Conservation (phyloP, 1,140 invertebrate genomes). For the Macrotrachela quadricornifera region DNA sequence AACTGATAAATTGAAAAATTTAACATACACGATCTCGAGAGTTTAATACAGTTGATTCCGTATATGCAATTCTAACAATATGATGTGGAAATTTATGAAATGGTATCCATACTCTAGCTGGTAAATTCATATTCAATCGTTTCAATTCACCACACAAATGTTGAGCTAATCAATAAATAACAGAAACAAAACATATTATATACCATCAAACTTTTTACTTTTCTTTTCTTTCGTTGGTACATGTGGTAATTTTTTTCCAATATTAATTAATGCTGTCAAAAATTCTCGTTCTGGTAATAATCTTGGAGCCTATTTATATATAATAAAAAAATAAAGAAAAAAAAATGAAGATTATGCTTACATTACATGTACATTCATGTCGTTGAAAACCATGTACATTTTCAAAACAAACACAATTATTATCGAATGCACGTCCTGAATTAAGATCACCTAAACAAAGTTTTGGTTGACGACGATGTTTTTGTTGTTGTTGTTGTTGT, state of each 20-base stretch:
- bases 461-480: no score
- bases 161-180: conserved; percentile 15
- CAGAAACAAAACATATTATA: no score
- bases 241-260: conserved; percentile 69
- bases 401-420: conserved; percentile 68
- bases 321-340: no score
- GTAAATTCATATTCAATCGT: conserved; percentile 79
- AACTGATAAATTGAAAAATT: no score
- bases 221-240: conserved; percentile 77
- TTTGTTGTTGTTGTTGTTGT: no score
- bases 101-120: conserved; percentile 87
- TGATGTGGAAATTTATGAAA: conserved; percentile 49
- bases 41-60: conserved; percentile 82
- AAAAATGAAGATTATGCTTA: no score
- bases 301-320: conserved; percentile 29
- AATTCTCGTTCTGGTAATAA: conserved; percentile 65
- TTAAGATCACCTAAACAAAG: conserved; percentile 49
- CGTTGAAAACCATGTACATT: no score
- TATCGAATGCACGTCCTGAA: conserved; percentile 81
- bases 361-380: no score
- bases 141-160: conserved; percentile 71
- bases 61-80: conserved; percentile 71
- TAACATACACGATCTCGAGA: conserved; percentile 54
- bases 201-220: conserved; percentile 27
- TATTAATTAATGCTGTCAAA: conserved; percentile 54